Base-by-base conservation (phyloP, 23 tunicate genomes). In the Trididemnum nubilum region DNA sequence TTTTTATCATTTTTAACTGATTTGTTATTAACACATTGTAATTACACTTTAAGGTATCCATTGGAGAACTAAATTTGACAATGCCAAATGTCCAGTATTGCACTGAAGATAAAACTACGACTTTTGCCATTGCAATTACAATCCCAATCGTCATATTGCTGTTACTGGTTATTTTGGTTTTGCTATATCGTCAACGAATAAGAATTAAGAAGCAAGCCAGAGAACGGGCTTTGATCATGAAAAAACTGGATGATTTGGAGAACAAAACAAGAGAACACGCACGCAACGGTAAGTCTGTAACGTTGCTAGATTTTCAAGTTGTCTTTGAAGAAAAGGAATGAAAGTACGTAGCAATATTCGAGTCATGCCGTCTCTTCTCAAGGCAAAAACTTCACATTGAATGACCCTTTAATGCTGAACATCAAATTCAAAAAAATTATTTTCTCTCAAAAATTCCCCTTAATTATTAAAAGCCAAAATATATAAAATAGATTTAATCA, bases 241-340 rank as follows among this genome's bases (percentile, higher is more conserved):
- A 61, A 35, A 83, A 89, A 61, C 58, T 93, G n/a, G 98, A 93
- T 52, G 91, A 84, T 22, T 59, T 93, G 38, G 98, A 93, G 80
- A 93, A 93, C 35, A 84, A 81, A 65, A 93, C 98, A 0, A 88
- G 98, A 80, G 98, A 87, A 32, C 66, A 80, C 0, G 98, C 93
- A 30, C 64, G 98, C 39, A 88, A 93, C 38, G 98, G 98, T 93
- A 61, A 64, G 58, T 32, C 38, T 63, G 12, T 49, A 49, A 9
- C 57, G n/a, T n/a, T n/a, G n/a, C n/a, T n/a, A n/a, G n/a, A n/a
- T n/a, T n/a, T n/a, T n/a, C n/a, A n/a, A n/a, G n/a, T n/a, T n/a
- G n/a, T n/a, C n/a, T n/a, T n/a, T n/a, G n/a, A n/a, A n/a, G n/a
- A n/a, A n/a, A n/a, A n/a, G n/a, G n/a, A n/a, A n/a, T n/a, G n/a